Conservation (phyloP, 2,797 vertebrate species). For the Helicolenus hilgendorfi region DNA sequence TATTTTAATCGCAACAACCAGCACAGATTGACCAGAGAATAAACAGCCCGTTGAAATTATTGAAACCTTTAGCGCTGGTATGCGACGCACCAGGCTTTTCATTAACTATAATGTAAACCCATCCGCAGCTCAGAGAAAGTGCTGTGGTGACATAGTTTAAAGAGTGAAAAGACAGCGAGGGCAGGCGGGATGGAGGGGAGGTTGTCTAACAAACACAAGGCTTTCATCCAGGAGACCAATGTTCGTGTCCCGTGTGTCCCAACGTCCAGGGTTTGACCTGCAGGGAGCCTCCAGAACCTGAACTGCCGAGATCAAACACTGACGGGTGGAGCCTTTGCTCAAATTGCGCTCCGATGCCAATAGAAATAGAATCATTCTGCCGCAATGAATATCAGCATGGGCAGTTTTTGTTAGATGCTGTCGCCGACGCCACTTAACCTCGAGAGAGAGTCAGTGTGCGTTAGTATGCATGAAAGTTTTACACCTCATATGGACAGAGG, state of each 20-base stretch:
- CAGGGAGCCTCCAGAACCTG: background rate
- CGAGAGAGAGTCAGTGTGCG: background rate
- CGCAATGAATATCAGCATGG: background rate
- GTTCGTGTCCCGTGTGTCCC: fast-evolving
- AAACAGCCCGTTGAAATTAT: background rate
- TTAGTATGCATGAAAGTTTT: background rate
- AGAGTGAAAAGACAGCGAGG: no score
- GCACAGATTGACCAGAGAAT: background rate
- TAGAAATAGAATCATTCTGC: background rate
- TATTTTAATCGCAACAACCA: background rate
- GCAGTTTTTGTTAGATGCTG: background rate
- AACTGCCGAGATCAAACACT: background rate
- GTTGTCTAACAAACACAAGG: no score
- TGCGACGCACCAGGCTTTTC: no score
- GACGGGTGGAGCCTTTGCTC: background rate
- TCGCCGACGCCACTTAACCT: background rate
- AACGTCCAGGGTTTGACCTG: background rate
- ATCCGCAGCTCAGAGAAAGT: no score
- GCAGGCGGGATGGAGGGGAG: no score
- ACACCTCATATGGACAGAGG: background rate
- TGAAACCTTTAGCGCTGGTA: no score
- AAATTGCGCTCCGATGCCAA: background rate
- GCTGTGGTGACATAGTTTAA: no score
- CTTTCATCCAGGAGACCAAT: no score
- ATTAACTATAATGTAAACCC: no score